Percentiles rank a stretch among this genome's conserved stretches.
These are phyloP conservation scores for Pollimyrus isidori DNA, from an alignment of 2,113 vertebrate genomes.

Conservation along the genomic window DNA sequence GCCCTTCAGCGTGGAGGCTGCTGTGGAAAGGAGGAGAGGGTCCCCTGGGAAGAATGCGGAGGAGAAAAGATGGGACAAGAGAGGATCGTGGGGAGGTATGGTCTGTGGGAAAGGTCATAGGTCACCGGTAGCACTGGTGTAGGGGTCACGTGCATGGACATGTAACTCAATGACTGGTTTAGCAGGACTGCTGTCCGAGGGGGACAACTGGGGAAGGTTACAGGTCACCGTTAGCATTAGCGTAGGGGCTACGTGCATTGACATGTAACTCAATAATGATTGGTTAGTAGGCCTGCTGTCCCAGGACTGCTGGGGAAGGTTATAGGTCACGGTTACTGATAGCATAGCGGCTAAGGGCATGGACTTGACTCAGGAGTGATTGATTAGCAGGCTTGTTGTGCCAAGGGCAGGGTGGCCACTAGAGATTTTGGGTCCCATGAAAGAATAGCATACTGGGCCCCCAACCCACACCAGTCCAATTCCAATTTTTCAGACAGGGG, in stretches of 20 bases:
- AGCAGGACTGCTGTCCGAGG: neutral
- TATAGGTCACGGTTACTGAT: neutral
- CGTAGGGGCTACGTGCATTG: too few relatives aligned
- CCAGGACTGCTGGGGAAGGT: neutral
- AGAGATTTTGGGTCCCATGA: neutral
- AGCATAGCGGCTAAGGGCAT: neutral
- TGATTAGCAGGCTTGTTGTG: neutral
- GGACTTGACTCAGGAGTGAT: neutral
- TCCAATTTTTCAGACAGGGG: neutral
- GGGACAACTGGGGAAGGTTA: too few relatives aligned
- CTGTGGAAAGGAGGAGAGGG: slow-evolving; percentile 42
- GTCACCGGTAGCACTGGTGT: neutral
- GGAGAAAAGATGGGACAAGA: slow-evolving; percentile 65
- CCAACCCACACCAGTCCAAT: neutral
- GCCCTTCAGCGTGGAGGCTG: slow-evolving; percentile 57
- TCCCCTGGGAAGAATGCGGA: slow-evolving; percentile 47
- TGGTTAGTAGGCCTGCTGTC: neutral
- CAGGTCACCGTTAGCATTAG: too few relatives aligned
- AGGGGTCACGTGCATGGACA: neutral
- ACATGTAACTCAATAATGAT: too few relatives aligned
- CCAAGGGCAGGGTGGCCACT: neutral
- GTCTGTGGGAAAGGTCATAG: neutral
- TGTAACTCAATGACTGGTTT: neutral
- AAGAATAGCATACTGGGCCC: neutral
- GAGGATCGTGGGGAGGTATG: slow-evolving; percentile 66